These are phyloP conservation scores for Trididemnum clinides DNA, from an alignment of 23 tunicate genomes.

Conservation along the genomic window DNA sequence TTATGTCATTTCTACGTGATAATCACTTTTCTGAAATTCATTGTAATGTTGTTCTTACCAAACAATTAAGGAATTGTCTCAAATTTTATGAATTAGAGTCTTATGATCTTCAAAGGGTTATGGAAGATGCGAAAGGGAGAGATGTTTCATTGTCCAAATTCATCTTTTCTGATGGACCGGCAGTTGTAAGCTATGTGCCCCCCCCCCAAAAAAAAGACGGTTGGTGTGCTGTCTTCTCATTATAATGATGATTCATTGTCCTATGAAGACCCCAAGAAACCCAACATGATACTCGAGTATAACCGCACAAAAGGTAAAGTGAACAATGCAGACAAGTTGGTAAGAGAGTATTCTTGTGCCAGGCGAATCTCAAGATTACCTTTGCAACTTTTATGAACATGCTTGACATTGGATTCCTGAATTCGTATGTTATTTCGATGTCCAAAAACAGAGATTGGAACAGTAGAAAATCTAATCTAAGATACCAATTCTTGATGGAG, in stretches of 20 bases:
- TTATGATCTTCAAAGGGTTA: background rate
- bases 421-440: conserved; percentile 12
- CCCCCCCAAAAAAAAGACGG: conserved; percentile 3
- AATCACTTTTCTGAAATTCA: too few species aligned
- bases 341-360: conserved; percentile 37
- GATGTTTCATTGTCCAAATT: conserved; percentile 26
- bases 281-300: conserved; percentile 27
- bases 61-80: too few species aligned
- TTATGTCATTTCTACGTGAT: too few species aligned
- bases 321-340: conserved; percentile 33
- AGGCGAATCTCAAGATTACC: conserved; percentile 20
- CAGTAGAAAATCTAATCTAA: conserved; percentile 26
- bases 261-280: conserved; percentile 26
- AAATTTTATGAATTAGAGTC: too few species aligned
- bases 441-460: conserved; percentile 29
- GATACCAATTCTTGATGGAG: conserved; percentile 17
- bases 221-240: conserved; percentile 28
- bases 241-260: conserved; percentile 32
- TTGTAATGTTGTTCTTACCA: too few species aligned
- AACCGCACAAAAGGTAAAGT: conserved; percentile 1
- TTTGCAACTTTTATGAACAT: conserved; percentile 23
- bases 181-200: conserved; percentile 21
- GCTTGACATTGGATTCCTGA: conserved; percentile 37
- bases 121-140: conserved; percentile 29
- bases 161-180: conserved; percentile 16